These are phyloP conservation scores for Ispidina picta DNA, from an alignment of 2,797 vertebrate genomes.

Conservation along the genomic window DNA sequence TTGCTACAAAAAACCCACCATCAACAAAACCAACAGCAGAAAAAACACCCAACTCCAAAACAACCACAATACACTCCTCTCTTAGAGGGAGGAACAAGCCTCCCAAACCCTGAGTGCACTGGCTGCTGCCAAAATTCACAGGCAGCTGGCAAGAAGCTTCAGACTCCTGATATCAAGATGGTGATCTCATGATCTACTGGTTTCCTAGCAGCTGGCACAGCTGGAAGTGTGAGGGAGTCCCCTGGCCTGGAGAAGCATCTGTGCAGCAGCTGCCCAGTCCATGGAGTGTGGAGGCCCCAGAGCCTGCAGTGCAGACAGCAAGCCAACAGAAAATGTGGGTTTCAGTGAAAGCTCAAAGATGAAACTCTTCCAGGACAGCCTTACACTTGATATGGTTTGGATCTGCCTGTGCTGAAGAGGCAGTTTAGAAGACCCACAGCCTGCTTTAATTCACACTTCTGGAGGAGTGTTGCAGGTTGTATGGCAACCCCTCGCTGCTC, in stretches of 20 bases:
- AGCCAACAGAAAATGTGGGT: background rate
- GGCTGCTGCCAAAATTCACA: background rate
- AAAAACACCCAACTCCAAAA: no score
- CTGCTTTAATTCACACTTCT: background rate
- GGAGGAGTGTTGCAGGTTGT: background rate
- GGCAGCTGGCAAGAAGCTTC: background rate
- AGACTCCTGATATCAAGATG: background rate
- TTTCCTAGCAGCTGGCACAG: conserved; percentile 31
- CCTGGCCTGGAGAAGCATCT: background rate
- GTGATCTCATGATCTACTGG: background rate
- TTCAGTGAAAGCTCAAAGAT: background rate
- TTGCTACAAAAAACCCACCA: background rate
- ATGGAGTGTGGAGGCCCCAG: fast-evolving
- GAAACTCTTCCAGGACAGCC: background rate
- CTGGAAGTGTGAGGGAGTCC: background rate
- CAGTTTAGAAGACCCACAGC: background rate
- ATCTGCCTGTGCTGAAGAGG: background rate
- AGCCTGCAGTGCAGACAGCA: background rate
- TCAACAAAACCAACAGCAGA: no score
- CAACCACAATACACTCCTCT: background rate
- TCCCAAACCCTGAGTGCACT: background rate
- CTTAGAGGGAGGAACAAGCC: background rate
- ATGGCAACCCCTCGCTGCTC: background rate
- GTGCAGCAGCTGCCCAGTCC: background rate
- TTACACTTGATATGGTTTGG: fast-evolving